These are phyloP conservation scores for Oeneis ivallda DNA, from an alignment of 2,888 invertebrate genomes.

Conservation along the genomic window DNA sequence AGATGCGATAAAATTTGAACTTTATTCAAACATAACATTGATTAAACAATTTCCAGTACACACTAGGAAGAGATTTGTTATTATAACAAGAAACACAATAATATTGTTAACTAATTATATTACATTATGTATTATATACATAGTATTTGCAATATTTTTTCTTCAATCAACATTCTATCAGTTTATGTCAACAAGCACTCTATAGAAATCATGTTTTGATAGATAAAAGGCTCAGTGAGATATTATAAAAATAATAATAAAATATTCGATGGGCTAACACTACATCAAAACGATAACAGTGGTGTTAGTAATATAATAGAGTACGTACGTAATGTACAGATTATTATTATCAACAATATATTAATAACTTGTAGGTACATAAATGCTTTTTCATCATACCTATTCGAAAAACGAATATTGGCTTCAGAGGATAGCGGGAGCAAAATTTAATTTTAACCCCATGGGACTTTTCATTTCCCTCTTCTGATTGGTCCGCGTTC, in stretches of 20 bases:
- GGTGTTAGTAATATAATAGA: slow-evolving; percentile 39
- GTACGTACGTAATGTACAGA: slow-evolving; percentile 22
- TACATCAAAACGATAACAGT: slow-evolving; percentile 63
- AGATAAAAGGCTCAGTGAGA: slow-evolving; percentile 59
- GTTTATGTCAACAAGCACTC: slow-evolving; percentile 67
- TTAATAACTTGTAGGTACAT: slow-evolving; percentile 22
- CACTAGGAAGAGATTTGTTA: slow-evolving; percentile 19
- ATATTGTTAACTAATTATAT: background rate
- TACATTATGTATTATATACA: background rate
- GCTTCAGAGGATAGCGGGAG: no score
- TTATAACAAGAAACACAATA: background rate
- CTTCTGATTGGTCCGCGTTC: no score
- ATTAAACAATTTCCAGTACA: slow-evolving; percentile 12
- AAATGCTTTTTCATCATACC: slow-evolving; percentile 26
- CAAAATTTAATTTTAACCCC: no score
- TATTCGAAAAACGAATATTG: no score
- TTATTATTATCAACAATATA: slow-evolving; percentile 17
- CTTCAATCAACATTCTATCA: slow-evolving; percentile 60
- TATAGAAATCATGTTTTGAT: slow-evolving; percentile 62
- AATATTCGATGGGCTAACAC: slow-evolving; percentile 64
- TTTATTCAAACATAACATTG: slow-evolving; percentile 30
- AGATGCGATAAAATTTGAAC: slow-evolving; percentile 28
- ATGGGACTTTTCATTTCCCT: no score
- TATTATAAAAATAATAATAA: slow-evolving; percentile 57
- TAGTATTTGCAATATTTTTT: slow-evolving; percentile 17